Evolutionary conservation across 92 coral and sea anemone genomes (phyloP).

Genomic region (Chrysogorgia sp.): DNA sequence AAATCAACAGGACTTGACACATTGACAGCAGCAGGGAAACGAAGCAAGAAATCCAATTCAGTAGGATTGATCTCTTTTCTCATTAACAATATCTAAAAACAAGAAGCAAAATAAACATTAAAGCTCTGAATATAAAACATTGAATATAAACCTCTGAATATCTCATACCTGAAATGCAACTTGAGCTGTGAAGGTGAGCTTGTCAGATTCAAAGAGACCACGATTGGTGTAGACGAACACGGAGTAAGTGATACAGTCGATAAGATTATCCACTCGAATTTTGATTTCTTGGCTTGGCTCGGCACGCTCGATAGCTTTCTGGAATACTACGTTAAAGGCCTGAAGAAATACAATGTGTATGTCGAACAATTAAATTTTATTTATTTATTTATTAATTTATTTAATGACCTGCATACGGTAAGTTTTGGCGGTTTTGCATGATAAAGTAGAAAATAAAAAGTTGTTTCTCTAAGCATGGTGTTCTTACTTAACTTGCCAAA

Average conservation of each 20-base stretch:
- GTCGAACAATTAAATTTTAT: too few relatives aligned
- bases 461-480: too few relatives aligned
- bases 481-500: too few relatives aligned
- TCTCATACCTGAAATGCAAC: conserved; percentile 92
- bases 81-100: conserved; percentile 80
- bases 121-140: not conserved
- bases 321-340: conserved; percentile 99
- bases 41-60: conserved; percentile 93
- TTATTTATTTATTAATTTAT: too few relatives aligned
- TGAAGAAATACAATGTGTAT: conserved; percentile 31
- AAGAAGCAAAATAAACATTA: not conserved
- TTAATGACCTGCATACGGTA: too few relatives aligned
- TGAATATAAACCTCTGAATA: not conserved
- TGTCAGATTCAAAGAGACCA: conserved; percentile 98
- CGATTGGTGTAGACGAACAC: conserved; percentile 96
- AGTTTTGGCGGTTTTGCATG: too few relatives aligned
- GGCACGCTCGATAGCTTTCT: conserved; percentile 90
- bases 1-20: conserved; percentile 98
- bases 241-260: conserved; percentile 95
- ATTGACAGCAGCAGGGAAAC: conserved; percentile 97
- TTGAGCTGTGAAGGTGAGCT: conserved; percentile 95
- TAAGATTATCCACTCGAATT: conserved; percentile 84
- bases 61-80: conserved; percentile 92
- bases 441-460: too few relatives aligned
- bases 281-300: conserved; percentile 96